Evolutionary conservation across 2,888 invertebrate species (phyloP), one percentile per base, ranked within the genome.

Genomic region (Pterostichus niger): DNA sequence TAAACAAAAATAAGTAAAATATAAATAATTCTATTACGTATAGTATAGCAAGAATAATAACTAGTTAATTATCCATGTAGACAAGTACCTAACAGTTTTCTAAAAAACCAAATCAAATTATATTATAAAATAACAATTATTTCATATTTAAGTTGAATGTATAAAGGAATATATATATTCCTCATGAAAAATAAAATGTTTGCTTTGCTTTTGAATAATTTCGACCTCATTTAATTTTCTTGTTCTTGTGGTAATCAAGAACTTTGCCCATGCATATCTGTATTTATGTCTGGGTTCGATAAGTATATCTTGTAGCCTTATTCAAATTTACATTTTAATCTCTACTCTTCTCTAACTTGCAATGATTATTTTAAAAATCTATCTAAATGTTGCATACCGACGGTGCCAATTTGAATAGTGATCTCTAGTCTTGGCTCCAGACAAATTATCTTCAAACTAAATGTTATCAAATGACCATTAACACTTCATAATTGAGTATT

Each of bases 251-350:
- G 40, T 59, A 59, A 33, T 17, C 31, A 61, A 61, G 46, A 78
- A 61, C 78, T 61, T 78, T 78, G 59, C 0, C 61, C 78, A 13
- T 9, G 11, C 13, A 6, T 59, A 59, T 59, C 56, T 15, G 13
- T 79, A 79, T 79, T 79, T 77, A 77, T 24, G 61, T 64, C 79
- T 79, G 46, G 24, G 31, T 31, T n/a, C n/a, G 77, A 77, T 77
- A 56, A 40, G 35, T 75, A 52, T 24, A 24, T 35, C 56, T 76
- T 31, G 33, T 76, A 54, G 75, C 75, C 75, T 75, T 75, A 75
- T 75, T 52, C 15, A 75, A 13, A 13, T 54, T 54, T 54, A 15
- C 15, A 56, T 17, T 17, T 6, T 17, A 5, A 13, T 15, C 56
- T 24, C 24, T 24, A 3, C 3, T 3, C 24, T 24, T 24, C 24